phyloP scores from a whole-genome alignment of 2,113 vertebrate genomes.

The Neogobius melanostomus region DNA sequence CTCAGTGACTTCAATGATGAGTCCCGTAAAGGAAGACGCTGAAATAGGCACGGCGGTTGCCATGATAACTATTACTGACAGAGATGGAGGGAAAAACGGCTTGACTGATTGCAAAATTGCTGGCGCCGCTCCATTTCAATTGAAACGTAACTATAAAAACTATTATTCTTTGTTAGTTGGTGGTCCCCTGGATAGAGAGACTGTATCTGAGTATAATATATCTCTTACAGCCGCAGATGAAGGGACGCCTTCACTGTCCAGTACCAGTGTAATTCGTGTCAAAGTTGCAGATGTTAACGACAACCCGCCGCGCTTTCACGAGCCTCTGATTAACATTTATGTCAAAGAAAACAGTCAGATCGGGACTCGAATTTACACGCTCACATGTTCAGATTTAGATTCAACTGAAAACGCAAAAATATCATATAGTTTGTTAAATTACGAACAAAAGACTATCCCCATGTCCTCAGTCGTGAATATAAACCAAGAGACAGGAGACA shows the following conservation, averaged over 20 bases:
- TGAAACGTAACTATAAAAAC: conserved; percentile 70
- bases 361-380: conserved; percentile 70
- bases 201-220: conserved; percentile 75
- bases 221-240: conserved; percentile 77
- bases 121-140: conserved; percentile 55
- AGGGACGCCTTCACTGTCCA: conserved; percentile 77
- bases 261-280: conserved; percentile 65
- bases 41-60: conserved; percentile 75
- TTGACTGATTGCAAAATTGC: conserved; percentile 50
- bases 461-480: not conserved
- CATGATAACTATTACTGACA: conserved; percentile 79
- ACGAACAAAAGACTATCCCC: no score
- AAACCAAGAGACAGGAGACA: not conserved
- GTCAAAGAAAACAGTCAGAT: conserved; percentile 75
- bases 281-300: conserved; percentile 85
- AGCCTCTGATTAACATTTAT: conserved; percentile 52
- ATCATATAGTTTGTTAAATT: no score
- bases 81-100: conserved; percentile 78
- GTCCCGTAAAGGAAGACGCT: conserved; percentile 69
- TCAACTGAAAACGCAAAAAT: conserved; percentile 64
- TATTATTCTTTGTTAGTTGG: conserved; percentile 69
- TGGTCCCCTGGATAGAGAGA: conserved; percentile 69
- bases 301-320: conserved; percentile 78
- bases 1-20: conserved; percentile 70
- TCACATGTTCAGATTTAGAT: conserved; percentile 52